A percentile compares a stretch with the other conserved stretches of the same genome.
Conservation (phyloP, 2,797 vertebrate genomes). For the Prionace glauca region DNA sequence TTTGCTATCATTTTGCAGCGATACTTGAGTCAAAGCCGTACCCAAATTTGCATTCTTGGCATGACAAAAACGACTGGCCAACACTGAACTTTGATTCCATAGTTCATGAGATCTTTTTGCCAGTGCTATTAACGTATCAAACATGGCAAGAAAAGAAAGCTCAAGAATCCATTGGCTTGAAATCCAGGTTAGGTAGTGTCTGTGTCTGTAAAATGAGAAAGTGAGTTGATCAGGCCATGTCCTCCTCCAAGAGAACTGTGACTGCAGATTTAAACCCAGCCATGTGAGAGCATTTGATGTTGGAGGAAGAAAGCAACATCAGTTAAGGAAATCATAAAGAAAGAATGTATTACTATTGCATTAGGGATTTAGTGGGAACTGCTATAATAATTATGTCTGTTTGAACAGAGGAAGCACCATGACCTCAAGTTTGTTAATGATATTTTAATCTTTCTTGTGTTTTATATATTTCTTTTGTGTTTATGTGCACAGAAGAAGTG, state of each 20-base stretch:
- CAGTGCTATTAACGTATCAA: slow-evolving; percentile 18
- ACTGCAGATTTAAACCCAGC: slow-evolving; percentile 29
- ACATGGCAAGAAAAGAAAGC: slow-evolving; percentile 13
- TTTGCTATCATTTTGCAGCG: background rate
- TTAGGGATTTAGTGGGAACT: slow-evolving; percentile 30
- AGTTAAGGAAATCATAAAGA: slow-evolving; percentile 36
- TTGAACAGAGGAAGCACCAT: slow-evolving; percentile 35
- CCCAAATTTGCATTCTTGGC: background rate
- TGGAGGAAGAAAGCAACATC: slow-evolving; percentile 34
- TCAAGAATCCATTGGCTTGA: slow-evolving; percentile 34
- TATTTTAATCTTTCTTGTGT: slow-evolving; percentile 37
- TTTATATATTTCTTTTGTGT: slow-evolving; percentile 7
- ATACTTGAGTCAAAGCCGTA: background rate
- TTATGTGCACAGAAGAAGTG: background rate
- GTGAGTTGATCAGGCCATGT: slow-evolving; percentile 31
- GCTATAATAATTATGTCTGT: slow-evolving; percentile 36
- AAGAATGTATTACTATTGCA: slow-evolving; percentile 34
- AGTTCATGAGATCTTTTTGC: background rate
- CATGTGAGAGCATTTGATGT: slow-evolving; percentile 31
- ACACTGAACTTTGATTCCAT: background rate
- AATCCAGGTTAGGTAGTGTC: slow-evolving; percentile 31
- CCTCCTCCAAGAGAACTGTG: slow-evolving; percentile 33
- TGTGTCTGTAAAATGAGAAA: slow-evolving; percentile 38
- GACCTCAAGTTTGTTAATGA: slow-evolving; percentile 36
- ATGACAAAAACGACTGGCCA: background rate